Conservation (phyloP, 2,113 vertebrate genomes). For the Crotalus horridus region DNA sequence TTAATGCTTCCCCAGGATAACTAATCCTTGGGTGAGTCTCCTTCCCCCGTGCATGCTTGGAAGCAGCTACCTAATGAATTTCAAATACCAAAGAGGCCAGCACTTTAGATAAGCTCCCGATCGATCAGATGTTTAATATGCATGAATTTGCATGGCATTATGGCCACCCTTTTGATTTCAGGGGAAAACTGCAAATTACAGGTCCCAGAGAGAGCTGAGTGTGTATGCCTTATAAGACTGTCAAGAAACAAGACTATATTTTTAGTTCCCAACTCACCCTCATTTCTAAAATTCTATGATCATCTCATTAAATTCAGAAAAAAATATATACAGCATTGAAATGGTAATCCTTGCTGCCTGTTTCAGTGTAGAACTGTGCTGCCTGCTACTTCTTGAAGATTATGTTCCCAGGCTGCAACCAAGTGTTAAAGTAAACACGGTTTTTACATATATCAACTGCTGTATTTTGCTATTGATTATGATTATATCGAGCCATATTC, state of each 20-base stretch:
- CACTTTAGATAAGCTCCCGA: slow-evolving; percentile 36
- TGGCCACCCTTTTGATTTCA: slow-evolving; percentile 27
- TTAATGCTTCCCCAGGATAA: slow-evolving; percentile 36
- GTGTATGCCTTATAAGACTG: neutral
- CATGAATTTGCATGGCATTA: slow-evolving; percentile 32
- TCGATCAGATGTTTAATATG: slow-evolving; percentile 47
- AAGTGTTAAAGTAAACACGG: slow-evolving; percentile 8
- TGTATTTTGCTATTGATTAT: neutral
- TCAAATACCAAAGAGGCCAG: slow-evolving; percentile 40
- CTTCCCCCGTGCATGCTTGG: slow-evolving; percentile 25
- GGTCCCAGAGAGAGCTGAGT: slow-evolving; percentile 12
- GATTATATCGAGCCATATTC: neutral
- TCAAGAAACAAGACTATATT: neutral
- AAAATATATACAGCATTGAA: neutral
- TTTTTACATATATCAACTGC: slow-evolving; percentile 24
- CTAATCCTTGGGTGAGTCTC: slow-evolving; percentile 36
- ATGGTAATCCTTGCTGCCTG: neutral
- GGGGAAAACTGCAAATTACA: neutral
- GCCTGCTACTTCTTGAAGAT: slow-evolving; percentile 1
- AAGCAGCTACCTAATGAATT: slow-evolving; percentile 55
- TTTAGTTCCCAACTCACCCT: neutral
- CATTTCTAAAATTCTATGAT: slow-evolving; percentile 7
- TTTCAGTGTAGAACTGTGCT: neutral
- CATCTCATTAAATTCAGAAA: neutral
- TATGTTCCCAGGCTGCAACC: neutral